Conservation (phyloP, 2,888 invertebrate genomes). For the Pandemis corylana region DNA sequence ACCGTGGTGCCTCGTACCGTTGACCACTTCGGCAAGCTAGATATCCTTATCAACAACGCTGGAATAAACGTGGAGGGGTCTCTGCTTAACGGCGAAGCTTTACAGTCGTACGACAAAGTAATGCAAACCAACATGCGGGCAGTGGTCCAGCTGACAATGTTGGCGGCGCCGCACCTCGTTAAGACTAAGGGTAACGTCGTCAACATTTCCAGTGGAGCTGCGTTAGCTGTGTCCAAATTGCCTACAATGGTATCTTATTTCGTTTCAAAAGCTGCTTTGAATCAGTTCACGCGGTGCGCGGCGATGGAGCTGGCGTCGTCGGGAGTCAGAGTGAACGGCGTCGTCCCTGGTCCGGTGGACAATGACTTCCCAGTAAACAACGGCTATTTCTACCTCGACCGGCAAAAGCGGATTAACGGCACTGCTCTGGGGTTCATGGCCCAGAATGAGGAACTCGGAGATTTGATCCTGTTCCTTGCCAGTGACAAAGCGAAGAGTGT, state of each 20-base stretch:
- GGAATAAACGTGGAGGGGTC: slow-evolving; percentile 3
- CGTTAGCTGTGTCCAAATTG: neutral
- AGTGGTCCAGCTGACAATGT: neutral
- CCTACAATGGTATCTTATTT: neutral
- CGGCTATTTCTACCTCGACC: neutral
- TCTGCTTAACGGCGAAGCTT: neutral
- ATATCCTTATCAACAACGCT: slow-evolving; percentile 53
- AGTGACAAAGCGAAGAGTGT: slow-evolving; percentile 1
- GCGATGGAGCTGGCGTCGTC: neutral
- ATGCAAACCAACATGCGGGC: slow-evolving; percentile 8
- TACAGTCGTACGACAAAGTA: neutral
- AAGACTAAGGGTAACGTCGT: neutral
- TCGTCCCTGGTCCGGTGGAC: neutral
- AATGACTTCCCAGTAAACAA: neutral
- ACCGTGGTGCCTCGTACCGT: slow-evolving; percentile 53
- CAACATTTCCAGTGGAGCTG: slow-evolving; percentile 1
- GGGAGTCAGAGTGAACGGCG: slow-evolving; percentile 1
- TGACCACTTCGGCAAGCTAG: slow-evolving; percentile 54
- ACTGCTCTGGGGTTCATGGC: slow-evolving; percentile 1
- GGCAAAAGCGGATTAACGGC: neutral
- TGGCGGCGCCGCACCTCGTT: slow-evolving; percentile 5
- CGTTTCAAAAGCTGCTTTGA: neutral
- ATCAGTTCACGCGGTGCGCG: neutral
- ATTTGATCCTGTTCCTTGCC: neutral
- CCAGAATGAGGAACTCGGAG: neutral